Percentiles rank a stretch among this genome's conserved stretches.
phyloP scores from a whole-genome alignment of 2,113 vertebrate genomes.

The Tetrao urogallus region DNA sequence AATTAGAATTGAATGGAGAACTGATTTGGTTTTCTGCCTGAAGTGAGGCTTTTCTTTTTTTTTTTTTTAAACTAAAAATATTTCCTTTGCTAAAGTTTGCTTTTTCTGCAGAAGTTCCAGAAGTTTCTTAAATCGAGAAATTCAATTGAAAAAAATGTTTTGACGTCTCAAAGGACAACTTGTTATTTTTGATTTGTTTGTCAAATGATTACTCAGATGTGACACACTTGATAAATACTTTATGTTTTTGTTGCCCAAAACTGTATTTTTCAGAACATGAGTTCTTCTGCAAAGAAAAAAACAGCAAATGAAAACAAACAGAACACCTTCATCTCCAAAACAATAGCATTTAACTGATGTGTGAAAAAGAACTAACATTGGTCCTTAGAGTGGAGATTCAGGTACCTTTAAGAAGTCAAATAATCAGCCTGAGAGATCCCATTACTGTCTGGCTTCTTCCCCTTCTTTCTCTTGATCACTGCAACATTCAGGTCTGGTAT shows the following conservation, averaged over 20 bases:
- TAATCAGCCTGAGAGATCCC: background rate
- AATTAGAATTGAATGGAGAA: slow-evolving; percentile 26
- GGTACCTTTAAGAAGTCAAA: background rate
- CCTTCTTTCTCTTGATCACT: background rate
- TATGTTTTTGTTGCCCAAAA: background rate
- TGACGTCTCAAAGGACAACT: background rate
- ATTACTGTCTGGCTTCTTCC: background rate
- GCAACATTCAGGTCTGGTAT: background rate
- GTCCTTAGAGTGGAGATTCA: background rate
- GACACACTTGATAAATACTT: background rate
- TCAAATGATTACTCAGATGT: background rate
- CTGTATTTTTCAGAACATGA: background rate
- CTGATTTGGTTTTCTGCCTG: slow-evolving; percentile 35
- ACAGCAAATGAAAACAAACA: background rate
- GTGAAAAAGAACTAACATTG: background rate
- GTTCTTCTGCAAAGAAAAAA: background rate
- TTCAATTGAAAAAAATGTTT: background rate
- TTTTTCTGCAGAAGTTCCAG: background rate
- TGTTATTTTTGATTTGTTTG: background rate
- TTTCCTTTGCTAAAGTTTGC: background rate
- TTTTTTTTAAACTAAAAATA: background rate
- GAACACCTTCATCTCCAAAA: background rate
- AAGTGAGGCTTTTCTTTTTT: background rate
- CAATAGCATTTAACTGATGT: background rate
- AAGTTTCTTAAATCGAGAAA: background rate